Conservation (phyloP, 2,888 invertebrate genomes). For the Brachyptera putata region DNA sequence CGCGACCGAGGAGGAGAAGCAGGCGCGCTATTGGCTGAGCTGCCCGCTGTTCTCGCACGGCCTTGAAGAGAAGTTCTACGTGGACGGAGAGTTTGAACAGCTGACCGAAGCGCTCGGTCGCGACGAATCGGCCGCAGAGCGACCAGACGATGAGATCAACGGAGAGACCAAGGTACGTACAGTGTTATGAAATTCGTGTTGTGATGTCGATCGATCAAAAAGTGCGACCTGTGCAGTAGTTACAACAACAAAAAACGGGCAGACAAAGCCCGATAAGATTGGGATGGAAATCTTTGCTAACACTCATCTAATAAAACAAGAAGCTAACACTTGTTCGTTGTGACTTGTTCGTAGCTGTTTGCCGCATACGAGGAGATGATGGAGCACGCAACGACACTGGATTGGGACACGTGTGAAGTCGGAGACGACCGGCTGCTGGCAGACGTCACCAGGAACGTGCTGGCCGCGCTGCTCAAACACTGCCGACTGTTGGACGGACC, state of each 20-base stretch:
- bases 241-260: too few relatives aligned
- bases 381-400: slow-evolving; percentile 45
- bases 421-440: slow-evolving; percentile 47
- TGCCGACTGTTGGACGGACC: slow-evolving; percentile 47
- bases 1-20: slow-evolving; percentile 45
- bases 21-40: slow-evolving; percentile 47
- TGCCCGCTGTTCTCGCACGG: slow-evolving; percentile 45
- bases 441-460: slow-evolving; percentile 47
- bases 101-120: not conserved
- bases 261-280: too few relatives aligned
- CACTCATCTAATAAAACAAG: too few relatives aligned
- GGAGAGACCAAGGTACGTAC: not conserved
- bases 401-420: slow-evolving; percentile 51
- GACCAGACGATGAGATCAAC: not conserved
- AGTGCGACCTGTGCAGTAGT: too few relatives aligned
- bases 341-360: too few relatives aligned
- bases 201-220: too few relatives aligned
- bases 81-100: not conserved
- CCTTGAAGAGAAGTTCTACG: slow-evolving; percentile 36
- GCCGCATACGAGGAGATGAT: slow-evolving; percentile 45
- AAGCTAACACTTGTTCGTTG: too few relatives aligned
- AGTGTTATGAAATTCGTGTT: too few relatives aligned
- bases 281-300: too few relatives aligned
- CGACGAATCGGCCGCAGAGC: not conserved
- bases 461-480: slow-evolving; percentile 52